Evolutionary conservation across 2,797 vertebrate genomes (phyloP).

Genomic region (Notolepis coatsorum): DNA sequence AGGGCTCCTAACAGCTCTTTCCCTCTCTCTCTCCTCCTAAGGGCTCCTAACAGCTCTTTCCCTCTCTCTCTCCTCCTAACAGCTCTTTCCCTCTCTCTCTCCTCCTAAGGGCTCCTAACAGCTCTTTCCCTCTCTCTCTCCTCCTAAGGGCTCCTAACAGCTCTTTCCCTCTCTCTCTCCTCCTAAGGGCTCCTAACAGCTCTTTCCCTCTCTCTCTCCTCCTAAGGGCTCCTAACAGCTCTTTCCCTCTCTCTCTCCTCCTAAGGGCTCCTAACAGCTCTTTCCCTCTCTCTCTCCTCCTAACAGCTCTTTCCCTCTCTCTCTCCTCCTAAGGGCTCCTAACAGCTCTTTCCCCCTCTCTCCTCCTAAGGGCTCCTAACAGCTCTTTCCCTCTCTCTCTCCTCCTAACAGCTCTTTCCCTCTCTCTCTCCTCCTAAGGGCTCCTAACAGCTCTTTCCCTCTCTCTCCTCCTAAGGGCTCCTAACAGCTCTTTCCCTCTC

Average conservation of each 20-base stretch:
- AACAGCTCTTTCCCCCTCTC: conserved; percentile 10
- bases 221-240: conserved; percentile 37
- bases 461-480: conserved; percentile 25
- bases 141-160: conserved; percentile 35
- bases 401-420: conserved; percentile 30
- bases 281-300: conserved; percentile 7
- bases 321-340: conserved; percentile 26
- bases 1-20: conserved; percentile 41
- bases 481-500: no score
- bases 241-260: conserved; percentile 5
- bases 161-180: conserved; percentile 2
- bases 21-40: conserved; percentile 7
- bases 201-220: conserved; percentile 2
- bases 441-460: conserved; percentile 35
- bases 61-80: conserved; percentile 8
- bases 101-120: conserved; percentile 37
- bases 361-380: conserved; percentile 35
- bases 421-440: conserved; percentile 9
- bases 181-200: conserved; percentile 36
- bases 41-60: no score
- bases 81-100: conserved; percentile 16
- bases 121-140: background rate
- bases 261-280: conserved; percentile 37
- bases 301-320: conserved; percentile 21
- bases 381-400: background rate